Percentiles rank a stretch among this genome's conserved stretches.
phyloP scores from a whole-genome alignment of 1,140 invertebrate genomes.

The Ylistrum balloti region DNA sequence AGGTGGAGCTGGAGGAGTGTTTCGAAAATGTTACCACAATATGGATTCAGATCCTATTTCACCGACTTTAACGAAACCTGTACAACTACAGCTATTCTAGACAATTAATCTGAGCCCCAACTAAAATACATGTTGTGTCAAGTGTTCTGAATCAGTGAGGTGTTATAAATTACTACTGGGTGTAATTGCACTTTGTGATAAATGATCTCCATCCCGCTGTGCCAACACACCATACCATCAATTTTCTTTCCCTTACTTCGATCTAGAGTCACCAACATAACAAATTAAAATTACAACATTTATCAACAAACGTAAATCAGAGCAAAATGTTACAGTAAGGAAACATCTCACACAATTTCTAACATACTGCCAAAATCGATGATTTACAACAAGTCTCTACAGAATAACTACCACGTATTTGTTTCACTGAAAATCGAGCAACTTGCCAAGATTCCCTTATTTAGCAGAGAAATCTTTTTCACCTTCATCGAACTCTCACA shows the following conservation, averaged over 20 bases:
- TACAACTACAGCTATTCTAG: neutral
- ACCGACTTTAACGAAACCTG: neutral
- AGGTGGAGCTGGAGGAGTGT: neutral
- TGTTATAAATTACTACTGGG: neutral
- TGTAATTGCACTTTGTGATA: neutral
- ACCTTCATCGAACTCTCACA: no score
- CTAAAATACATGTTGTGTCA: slow-evolving; percentile 24
- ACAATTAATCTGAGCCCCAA: neutral
- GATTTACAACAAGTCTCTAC: neutral
- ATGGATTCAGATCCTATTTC: neutral
- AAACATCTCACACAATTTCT: neutral
- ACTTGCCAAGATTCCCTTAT: no score
- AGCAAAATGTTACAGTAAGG: neutral
- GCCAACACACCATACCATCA: neutral
- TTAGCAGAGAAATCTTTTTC: no score
- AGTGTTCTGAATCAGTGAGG: neutral
- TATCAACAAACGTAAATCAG: neutral
- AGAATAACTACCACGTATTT: no score
- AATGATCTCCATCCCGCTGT: neutral
- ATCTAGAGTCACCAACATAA: neutral
- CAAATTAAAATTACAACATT: neutral
- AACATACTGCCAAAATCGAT: neutral
- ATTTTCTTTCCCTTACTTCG: neutral
- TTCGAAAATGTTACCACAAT: neutral
- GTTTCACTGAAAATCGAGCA: no score